Evolutionary conservation across 1,140 invertebrate species (phyloP), one percentile per base, ranked within the genome.

Genomic region (Drosophila varians): DNA sequence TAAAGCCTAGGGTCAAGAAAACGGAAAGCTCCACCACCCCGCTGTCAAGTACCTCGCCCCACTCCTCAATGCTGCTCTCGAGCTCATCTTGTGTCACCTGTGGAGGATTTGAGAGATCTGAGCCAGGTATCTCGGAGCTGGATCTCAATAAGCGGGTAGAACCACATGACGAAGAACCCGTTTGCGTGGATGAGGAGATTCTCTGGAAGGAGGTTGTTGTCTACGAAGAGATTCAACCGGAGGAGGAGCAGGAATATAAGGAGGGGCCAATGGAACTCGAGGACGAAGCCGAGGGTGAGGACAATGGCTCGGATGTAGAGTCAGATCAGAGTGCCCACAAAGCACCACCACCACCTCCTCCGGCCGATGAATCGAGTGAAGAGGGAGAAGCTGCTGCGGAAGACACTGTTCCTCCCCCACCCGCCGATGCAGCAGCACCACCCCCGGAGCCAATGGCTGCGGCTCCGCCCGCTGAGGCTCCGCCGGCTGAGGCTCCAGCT

Each of bases 201-300:
- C 51, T 87, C 14, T 87, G 83, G 83, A 56, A 78, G 46, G 83
- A 87, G 48, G 69, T 87, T 5, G 40, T 88, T 8, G 77, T 87
- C 7, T 87, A 78, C 21, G 83, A 88, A 18, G 78, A 89, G 38
- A 36, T 90, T 62, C 90, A 91, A 80, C 91, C 92, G 65, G 90
- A 75, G 66, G 80, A 82, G 61, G 87, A 72, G 14, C 26, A 54
- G n/a, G 57, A 64, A 19, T 38, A 38, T 5, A 62, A 19, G 14
- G 70, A 64, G 4, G 38, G 19, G 7, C 34, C 28, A 0, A 9
- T 14, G 1, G 62, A 43, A 0, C 0, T 54, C 9, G 69, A 72
- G 28, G 68, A 36, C n/a, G 68, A 73, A 18, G 38, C 2, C 0
- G 69, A 21, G 7, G 54, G 7, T 1, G 69, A 45, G 2, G 19